These are phyloP conservation scores for Calonectris borealis DNA, from an alignment of 2,113 vertebrate species.

Conservation along the genomic window DNA sequence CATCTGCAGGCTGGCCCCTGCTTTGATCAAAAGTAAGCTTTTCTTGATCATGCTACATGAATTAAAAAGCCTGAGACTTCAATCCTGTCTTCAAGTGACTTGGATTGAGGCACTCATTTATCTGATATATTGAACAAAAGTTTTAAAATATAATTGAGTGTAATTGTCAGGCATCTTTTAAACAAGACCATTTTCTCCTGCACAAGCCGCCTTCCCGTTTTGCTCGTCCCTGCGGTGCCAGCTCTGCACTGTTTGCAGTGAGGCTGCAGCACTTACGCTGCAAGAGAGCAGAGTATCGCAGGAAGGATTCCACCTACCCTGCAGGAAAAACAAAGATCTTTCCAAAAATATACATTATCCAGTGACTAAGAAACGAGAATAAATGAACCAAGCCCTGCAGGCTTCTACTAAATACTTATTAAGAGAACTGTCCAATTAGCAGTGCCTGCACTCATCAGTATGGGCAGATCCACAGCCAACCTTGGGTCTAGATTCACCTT, in stretches of 20 bases:
- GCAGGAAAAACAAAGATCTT: conserved; percentile 46
- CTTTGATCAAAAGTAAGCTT: conserved; percentile 27
- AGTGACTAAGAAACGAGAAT: conserved; percentile 25
- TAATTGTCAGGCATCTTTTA: neutral
- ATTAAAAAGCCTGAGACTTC: neutral
- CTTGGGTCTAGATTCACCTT: neutral
- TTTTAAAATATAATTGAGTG: neutral
- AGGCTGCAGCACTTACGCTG: neutral
- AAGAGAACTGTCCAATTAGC: neutral
- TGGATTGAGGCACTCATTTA: neutral
- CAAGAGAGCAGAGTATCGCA: neutral
- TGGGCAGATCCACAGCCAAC: neutral
- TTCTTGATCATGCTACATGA: neutral
- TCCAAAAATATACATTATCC: conserved; percentile 25
- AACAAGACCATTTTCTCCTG: neutral
- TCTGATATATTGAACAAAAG: neutral
- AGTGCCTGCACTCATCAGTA: neutral
- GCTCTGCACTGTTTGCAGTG: neutral
- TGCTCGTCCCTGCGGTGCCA: fast-evolving
- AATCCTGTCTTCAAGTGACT: neutral
- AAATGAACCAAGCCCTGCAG: neutral
- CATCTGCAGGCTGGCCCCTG: neutral
- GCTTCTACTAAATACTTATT: neutral
- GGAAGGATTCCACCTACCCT: conserved; percentile 10
- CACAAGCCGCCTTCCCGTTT: neutral